These are phyloP conservation scores for Poeciliopsis turrubarensis DNA, from an alignment of 2,113 vertebrate species.

Conservation along the genomic window DNA sequence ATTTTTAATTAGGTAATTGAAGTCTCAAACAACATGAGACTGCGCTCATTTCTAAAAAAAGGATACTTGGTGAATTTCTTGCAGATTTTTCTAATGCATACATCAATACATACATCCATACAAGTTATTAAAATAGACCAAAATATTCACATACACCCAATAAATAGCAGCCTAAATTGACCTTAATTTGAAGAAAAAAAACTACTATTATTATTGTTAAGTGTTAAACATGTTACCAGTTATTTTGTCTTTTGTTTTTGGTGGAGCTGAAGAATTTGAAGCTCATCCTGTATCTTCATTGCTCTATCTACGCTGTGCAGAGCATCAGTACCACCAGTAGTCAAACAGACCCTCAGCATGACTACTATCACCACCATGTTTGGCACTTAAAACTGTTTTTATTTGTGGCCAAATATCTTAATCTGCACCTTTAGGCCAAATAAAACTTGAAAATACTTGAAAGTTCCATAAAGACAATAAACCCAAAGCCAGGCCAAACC, in stretches of 20 bases:
- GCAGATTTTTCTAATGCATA: not conserved
- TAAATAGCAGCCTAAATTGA: not conserved
- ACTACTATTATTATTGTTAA: no score
- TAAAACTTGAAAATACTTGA: not conserved
- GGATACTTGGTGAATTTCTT: not conserved
- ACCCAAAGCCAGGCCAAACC: not conserved
- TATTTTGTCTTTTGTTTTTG: no score
- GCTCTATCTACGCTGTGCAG: not conserved
- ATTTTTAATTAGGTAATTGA: not conserved
- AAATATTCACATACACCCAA: not conserved
- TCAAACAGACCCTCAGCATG: not conserved
- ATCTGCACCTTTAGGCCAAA: not conserved
- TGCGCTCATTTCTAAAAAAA: not conserved
- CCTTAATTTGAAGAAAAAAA: not conserved
- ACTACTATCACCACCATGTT: not conserved
- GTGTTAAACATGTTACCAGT: not conserved
- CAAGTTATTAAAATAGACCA: not conserved
- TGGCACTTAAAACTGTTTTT: not conserved
- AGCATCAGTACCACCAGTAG: no score
- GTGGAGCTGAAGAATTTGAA: not conserved
- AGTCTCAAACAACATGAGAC: not conserved
- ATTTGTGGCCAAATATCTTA: not conserved
- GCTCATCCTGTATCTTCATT: not conserved
- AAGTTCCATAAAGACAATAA: no score
- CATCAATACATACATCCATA: not conserved